Evolutionary conservation across 92 coral and sea anemone genomes (phyloP).

Genomic region (Siderastrea siderea): DNA sequence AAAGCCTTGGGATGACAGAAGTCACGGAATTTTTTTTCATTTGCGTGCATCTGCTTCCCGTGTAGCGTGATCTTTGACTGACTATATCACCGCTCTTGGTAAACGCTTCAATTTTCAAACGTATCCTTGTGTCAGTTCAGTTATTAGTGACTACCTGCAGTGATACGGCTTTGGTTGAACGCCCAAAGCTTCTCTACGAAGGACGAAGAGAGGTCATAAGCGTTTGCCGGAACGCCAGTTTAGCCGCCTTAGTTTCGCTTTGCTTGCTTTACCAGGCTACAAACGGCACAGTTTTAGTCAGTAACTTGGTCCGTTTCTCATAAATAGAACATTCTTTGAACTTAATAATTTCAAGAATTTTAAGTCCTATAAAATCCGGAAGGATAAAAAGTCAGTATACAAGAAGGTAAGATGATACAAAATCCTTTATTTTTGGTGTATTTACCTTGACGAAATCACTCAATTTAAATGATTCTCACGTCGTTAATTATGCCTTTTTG

Average conservation of each 20-base stretch:
- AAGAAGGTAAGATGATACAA: constrained; percentile 27
- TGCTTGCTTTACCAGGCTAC: too few species aligned
- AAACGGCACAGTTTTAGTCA: neutral
- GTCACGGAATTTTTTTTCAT: constrained; percentile 24
- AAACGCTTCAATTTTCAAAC: neutral
- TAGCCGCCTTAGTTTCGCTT: too few species aligned
- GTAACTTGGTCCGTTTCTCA: neutral
- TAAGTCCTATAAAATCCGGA: constrained; percentile 41
- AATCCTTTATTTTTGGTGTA: constrained; percentile 12
- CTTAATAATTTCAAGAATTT: constrained; percentile 27
- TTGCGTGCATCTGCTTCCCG: neutral
- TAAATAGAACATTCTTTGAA: neutral
- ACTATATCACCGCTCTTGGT: neutral
- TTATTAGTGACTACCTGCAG: neutral
- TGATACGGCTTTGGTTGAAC: neutral
- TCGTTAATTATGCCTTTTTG: neutral
- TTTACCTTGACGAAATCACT: neutral
- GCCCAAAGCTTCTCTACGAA: neutral
- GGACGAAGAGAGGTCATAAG: too few species aligned
- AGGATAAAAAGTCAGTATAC: constrained; percentile 15
- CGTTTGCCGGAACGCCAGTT: too few species aligned
- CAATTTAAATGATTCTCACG: neutral
- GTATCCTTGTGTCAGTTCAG: neutral
- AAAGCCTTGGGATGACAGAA: neutral
- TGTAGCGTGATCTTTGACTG: neutral